Conservation (phyloP, 2,113 vertebrate species). For the Boleophthalmus pectinirostris region DNA sequence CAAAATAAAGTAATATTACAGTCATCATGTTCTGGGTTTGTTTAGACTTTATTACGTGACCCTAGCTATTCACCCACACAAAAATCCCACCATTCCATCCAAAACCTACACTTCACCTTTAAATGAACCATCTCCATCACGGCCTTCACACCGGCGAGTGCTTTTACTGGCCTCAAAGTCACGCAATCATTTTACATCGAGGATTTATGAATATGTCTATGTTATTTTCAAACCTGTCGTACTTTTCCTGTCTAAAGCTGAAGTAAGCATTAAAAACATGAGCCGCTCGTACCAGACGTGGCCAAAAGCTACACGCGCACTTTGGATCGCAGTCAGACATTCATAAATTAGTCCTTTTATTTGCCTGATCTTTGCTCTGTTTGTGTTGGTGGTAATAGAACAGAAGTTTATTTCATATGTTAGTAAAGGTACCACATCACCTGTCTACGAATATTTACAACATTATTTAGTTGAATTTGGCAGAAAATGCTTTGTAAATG, state of each 20-base stretch:
- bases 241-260: not conserved
- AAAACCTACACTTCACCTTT: not conserved
- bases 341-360: conserved; percentile 37
- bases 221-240: not conserved
- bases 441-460: not conserved
- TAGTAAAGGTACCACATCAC: not conserved
- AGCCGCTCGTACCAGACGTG: not conserved
- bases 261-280: conserved; percentile 4
- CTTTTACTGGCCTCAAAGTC: not conserved
- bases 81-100: not conserved
- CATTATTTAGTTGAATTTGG: not conserved
- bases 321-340: not conserved
- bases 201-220: not conserved
- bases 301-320: conserved; percentile 13
- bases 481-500: not conserved
- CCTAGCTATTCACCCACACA: not conserved
- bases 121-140: not conserved
- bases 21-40: not conserved
- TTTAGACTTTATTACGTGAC: not conserved
- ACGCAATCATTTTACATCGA: not conserved
- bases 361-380: not conserved
- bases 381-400: conserved; percentile 45
- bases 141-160: not conserved
- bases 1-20: not conserved
- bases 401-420: not conserved